A percentile compares a stretch with the other conserved stretches of the same genome.
These are phyloP conservation scores for Icerya purchasi DNA, from an alignment of 2,888 invertebrate species.

Conservation along the genomic window DNA sequence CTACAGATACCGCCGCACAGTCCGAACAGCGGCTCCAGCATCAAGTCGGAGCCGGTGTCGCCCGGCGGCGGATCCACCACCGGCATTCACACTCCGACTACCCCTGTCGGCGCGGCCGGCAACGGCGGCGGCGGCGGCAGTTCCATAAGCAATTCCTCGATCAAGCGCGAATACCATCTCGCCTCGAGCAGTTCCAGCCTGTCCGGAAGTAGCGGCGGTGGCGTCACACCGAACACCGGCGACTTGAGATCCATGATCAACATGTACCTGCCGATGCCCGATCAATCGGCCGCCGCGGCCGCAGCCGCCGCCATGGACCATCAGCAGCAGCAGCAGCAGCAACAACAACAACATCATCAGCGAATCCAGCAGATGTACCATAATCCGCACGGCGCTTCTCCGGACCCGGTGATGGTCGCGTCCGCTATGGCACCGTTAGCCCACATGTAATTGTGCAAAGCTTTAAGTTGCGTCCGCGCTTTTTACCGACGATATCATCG, in stretches of 20 bases:
- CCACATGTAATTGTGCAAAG: not conserved
- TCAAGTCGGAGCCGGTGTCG: conserved; percentile 73
- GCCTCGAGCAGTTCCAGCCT: not conserved
- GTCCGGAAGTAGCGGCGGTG: conserved; percentile 2
- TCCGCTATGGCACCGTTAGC: not conserved
- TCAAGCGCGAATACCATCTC: conserved; percentile 13
- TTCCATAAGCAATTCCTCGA: conserved; percentile 22
- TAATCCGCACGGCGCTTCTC: not conserved
- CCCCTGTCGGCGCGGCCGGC: conserved; percentile 23
- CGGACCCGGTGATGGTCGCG: conserved; percentile 1
- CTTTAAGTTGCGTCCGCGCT: too few species aligned
- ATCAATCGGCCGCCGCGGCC: not conserved
- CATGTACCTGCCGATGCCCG: conserved; percentile 1
- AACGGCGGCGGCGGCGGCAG: conserved; percentile 46
- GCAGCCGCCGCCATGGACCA: not conserved
- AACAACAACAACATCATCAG: not conserved
- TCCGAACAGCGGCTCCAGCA: conserved; percentile 58
- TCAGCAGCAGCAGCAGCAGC: not conserved
- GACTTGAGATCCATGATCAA: conserved; percentile 6
- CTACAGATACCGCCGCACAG: conserved; percentile 40
- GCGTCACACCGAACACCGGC: conserved; percentile 4
- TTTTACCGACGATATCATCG: too few species aligned
- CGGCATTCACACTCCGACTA: conserved; percentile 33
- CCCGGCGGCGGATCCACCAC: conserved; percentile 37
- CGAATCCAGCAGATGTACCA: not conserved